Percentiles rank a stretch among this genome's conserved stretches.
Conservation (phyloP, 53 echinoderm and acorn worm genomes). For the Arbacia lixula region DNA sequence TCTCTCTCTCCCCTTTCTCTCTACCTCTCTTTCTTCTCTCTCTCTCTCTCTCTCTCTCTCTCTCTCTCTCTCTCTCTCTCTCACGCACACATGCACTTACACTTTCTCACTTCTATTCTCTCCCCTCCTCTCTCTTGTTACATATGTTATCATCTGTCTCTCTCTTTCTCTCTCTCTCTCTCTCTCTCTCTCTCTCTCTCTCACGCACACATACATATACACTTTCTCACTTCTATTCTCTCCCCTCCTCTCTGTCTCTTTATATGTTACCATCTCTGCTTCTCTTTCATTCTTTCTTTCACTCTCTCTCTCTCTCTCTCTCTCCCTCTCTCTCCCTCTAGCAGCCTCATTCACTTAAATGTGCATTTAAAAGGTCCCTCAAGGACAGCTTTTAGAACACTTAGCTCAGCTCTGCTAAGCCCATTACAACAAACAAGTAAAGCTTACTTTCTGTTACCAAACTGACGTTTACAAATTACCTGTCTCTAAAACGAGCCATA, state of each 20-base stretch:
- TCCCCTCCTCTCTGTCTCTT: background rate
- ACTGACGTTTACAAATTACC: conserved; percentile 62
- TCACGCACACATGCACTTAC: too few relatives aligned
- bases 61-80: background rate
- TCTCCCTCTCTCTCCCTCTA: background rate
- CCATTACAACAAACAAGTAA: conserved; percentile 25
- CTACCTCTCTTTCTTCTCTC: too few relatives aligned
- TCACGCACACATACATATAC: too few relatives aligned
- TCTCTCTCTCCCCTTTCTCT: too few relatives aligned
- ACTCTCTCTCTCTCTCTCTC: background rate
- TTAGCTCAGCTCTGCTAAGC: conserved; percentile 18
- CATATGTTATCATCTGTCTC: too few relatives aligned
- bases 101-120: background rate
- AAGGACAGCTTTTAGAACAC: conserved; percentile 14
- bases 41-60: background rate
- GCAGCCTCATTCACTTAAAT: background rate
- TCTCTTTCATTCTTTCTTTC: too few relatives aligned
- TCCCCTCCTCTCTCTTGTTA: background rate
- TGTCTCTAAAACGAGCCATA: conserved; percentile 46
- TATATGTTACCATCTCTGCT: background rate
- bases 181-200: background rate
- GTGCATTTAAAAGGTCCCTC: conserved; percentile 17
- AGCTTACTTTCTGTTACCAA: conserved; percentile 51
- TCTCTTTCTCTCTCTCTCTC: background rate
- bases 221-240: background rate